These are phyloP conservation scores for Ataeniobius toweri DNA, from an alignment of 2,797 vertebrate species.

Conservation along the genomic window DNA sequence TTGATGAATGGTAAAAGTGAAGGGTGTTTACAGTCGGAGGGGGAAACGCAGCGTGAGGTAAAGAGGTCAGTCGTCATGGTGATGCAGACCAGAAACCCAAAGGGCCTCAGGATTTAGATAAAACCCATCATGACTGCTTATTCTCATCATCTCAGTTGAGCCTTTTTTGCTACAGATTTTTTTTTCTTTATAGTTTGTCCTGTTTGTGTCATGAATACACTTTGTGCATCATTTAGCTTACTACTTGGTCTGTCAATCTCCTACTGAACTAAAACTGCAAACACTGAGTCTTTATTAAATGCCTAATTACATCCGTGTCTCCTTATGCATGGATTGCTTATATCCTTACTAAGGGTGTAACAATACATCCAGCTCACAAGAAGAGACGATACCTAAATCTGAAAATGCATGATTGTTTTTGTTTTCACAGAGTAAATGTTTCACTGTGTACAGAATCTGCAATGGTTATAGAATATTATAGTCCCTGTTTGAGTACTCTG, in stretches of 20 bases:
- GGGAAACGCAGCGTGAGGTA: slow-evolving; percentile 50
- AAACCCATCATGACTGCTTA: slow-evolving; percentile 50
- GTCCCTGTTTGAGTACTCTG: neutral
- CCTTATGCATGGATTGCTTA: neutral
- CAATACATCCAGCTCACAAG: neutral
- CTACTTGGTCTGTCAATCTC: neutral
- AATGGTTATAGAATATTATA: neutral
- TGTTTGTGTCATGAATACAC: slow-evolving; percentile 8
- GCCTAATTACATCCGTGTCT: neutral
- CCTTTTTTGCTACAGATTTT: neutral
- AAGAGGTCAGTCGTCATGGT: slow-evolving; percentile 71
- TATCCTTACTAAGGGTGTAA: neutral
- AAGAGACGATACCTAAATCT: neutral
- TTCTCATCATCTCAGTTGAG: slow-evolving; percentile 41
- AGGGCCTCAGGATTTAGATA: slow-evolving; percentile 54
- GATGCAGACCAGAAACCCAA: slow-evolving; percentile 69
- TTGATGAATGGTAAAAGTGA: slow-evolving; percentile 63
- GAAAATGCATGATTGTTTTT: neutral
- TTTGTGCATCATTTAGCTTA: neutral
- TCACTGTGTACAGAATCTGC: neutral
- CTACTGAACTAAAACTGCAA: neutral
- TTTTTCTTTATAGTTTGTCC: slow-evolving; percentile 2
- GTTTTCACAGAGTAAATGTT: neutral
- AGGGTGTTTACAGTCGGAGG: slow-evolving; percentile 70
- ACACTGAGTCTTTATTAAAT: neutral